Conservation (phyloP, 2,113 vertebrate species). For the Nymphicus hollandicus region DNA sequence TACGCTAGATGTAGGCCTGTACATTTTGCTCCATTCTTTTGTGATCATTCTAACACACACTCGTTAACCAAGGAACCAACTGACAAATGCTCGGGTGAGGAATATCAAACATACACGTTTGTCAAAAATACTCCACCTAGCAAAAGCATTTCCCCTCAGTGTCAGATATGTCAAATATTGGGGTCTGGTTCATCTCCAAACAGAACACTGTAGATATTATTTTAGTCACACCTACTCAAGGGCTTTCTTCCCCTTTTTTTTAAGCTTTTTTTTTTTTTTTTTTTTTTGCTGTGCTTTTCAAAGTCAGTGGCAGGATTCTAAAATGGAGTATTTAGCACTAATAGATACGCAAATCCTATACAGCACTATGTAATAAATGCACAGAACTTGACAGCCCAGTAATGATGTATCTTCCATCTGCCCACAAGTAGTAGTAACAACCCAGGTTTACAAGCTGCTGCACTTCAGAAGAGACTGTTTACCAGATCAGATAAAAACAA, state of each 20-base stretch:
- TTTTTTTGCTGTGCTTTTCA: neutral
- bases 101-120: neutral
- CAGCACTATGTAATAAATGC: neutral
- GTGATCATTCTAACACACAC: neutral
- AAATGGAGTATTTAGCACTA: neutral
- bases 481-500: constrained; percentile 11
- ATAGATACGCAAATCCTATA: neutral
- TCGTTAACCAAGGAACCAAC: neutral
- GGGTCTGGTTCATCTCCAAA: constrained; percentile 20
- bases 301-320: neutral
- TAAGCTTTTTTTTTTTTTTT: neutral
- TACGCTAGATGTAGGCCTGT: neutral
- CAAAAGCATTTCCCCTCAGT: neutral
- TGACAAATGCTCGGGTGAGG: neutral
- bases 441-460: neutral
- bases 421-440: neutral
- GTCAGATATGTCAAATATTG: neutral
- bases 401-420: neutral
- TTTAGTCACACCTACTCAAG: neutral
- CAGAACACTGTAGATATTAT: neutral
- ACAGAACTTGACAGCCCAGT: neutral
- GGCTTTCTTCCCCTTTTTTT: neutral
- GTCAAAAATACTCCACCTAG: constrained; percentile 11
- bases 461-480: neutral
- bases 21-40: neutral